These are phyloP conservation scores for Dolichotis patagonum DNA, from an alignment of 2,113 vertebrate species.

Conservation along the genomic window DNA sequence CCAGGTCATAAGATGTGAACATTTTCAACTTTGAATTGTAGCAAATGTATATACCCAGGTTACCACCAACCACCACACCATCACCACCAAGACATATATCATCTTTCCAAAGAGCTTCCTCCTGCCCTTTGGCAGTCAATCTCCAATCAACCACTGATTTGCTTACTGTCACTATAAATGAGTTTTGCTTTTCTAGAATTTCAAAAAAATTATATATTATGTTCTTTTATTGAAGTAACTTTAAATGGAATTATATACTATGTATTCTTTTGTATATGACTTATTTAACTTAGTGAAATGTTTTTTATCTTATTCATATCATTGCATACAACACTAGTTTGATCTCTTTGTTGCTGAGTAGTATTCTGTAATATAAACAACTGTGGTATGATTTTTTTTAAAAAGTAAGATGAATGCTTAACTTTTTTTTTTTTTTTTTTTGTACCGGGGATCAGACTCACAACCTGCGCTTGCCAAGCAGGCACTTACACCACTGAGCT, in stretches of 20 bases:
- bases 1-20: not conserved
- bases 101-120: not conserved
- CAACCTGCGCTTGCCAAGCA: too few species aligned
- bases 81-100: not conserved
- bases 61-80: not conserved
- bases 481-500: too few species aligned
- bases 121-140: not conserved
- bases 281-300: not conserved
- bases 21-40: constrained; percentile 14
- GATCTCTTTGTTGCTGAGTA: not conserved
- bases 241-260: not conserved
- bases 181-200: not conserved
- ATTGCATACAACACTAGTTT: not conserved
- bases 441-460: too few species aligned
- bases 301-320: not conserved
- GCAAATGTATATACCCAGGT: not conserved
- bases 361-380: not conserved
- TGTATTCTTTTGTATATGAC: not conserved
- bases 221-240: not conserved
- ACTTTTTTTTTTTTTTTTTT: not conserved
- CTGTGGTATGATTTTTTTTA: not conserved
- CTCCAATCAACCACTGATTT: not conserved
- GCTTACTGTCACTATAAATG: not conserved
- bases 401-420: not conserved
- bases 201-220: not conserved